Evolutionary conservation across 2,113 vertebrate genomes (phyloP).

Genomic region (Equus quagga): DNA sequence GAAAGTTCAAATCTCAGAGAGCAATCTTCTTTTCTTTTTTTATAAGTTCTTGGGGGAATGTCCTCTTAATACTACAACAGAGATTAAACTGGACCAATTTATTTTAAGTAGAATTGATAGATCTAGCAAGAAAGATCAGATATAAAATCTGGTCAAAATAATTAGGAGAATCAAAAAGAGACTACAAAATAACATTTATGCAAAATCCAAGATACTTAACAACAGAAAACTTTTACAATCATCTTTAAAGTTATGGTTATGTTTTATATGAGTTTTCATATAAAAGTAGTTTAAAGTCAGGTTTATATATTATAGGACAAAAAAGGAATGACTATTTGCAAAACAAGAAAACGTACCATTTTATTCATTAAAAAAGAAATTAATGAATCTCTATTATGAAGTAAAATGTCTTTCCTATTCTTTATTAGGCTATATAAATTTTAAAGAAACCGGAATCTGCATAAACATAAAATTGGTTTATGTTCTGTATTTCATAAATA

Average conservation of each 20-base stretch:
- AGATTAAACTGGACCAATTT: background rate
- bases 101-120: conserved; percentile 10
- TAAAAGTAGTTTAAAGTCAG: background rate
- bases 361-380: conserved; percentile 53
- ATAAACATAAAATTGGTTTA: conserved; percentile 34
- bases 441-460: conserved; percentile 35
- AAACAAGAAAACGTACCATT: background rate
- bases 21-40: conserved; percentile 40
- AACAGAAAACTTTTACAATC: background rate
- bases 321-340: background rate
- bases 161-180: background rate
- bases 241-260: background rate
- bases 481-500: conserved; percentile 60
- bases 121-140: background rate
- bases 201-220: background rate
- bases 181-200: background rate
- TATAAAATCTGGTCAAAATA: background rate
- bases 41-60: background rate
- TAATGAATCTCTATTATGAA: background rate
- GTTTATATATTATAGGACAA: background rate
- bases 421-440: conserved; percentile 45
- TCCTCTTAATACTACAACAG: background rate
- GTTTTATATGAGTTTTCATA: conserved; percentile 33
- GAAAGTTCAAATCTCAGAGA: background rate
- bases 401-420: conserved; percentile 9